Evolutionary conservation across 2,797 vertebrate species (phyloP).

Genomic region (Darevskia mixta): DNA sequence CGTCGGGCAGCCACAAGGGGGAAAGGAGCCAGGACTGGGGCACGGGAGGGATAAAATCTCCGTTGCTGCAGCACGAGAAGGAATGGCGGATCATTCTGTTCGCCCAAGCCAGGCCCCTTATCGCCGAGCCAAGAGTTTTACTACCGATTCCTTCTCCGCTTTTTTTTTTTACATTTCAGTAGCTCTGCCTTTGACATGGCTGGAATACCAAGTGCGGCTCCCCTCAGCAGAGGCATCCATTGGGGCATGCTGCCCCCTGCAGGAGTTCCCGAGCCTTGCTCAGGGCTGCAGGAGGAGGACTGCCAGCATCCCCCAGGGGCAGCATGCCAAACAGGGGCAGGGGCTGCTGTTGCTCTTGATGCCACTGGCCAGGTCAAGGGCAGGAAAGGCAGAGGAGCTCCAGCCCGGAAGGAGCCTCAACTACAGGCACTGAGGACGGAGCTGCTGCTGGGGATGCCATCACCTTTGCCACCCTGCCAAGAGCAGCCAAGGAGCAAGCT

Average conservation of each 20-base stretch:
- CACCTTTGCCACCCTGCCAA: not conserved
- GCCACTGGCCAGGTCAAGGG: too few relatives aligned
- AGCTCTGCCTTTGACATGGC: conserved; percentile 40
- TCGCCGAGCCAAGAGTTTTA: conserved; percentile 51
- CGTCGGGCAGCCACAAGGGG: too few relatives aligned
- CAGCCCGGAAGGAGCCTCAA: too few relatives aligned
- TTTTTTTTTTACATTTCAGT: conserved; percentile 42
- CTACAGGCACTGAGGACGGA: too few relatives aligned
- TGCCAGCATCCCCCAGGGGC: not conserved
- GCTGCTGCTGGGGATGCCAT: too few relatives aligned
- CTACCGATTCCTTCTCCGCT: conserved; percentile 44
- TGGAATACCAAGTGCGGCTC: conserved; percentile 37
- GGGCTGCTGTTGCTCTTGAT: too few relatives aligned
- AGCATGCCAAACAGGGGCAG: too few relatives aligned
- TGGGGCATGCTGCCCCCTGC: conserved; percentile 71
- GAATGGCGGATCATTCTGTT: not conserved
- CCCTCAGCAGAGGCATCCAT: conserved; percentile 28
- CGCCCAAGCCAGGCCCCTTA: conserved; percentile 35
- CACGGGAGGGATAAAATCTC: too few relatives aligned
- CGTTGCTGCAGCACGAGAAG: not conserved
- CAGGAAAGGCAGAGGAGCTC: too few relatives aligned
- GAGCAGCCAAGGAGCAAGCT: too few relatives aligned
- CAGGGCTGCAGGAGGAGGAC: not conserved
- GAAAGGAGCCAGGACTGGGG: too few relatives aligned
- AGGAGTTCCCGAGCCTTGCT: conserved; percentile 31